Evolutionary conservation across 2,888 invertebrate genomes (phyloP).

Genomic region (Pterostichus madidus): DNA sequence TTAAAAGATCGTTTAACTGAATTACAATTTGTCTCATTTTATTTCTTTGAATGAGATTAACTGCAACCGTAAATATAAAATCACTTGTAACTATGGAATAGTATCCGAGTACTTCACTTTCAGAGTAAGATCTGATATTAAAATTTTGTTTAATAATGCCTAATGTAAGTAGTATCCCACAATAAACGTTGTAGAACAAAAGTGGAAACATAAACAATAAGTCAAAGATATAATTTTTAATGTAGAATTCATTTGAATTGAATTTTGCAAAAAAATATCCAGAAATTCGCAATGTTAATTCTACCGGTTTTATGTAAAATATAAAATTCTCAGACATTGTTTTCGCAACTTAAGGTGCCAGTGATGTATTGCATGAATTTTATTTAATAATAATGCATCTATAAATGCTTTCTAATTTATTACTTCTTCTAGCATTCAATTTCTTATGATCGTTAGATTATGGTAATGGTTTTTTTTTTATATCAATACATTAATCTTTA

Average conservation of each 20-base stretch:
- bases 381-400: no score
- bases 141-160: no score
- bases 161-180: no score
- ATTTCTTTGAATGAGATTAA: background rate
- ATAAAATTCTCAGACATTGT: background rate
- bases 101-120: background rate
- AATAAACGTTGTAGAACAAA: background rate
- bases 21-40: background rate
- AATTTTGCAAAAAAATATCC: slow-evolving; percentile 18
- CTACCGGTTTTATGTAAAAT: background rate
- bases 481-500: no score
- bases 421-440: background rate
- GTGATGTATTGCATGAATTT: background rate
- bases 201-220: background rate
- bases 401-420: background rate
- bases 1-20: background rate
- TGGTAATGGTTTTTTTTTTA: no score
- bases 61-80: background rate
- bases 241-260: background rate
- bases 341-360: no score
- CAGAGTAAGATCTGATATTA: background rate
- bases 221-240: background rate
- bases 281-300: background rate
- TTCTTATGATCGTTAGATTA: no score
- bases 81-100: background rate